phyloP scores from a whole-genome alignment of 1,140 invertebrate genomes.

The Plutomurus gul region DNA sequence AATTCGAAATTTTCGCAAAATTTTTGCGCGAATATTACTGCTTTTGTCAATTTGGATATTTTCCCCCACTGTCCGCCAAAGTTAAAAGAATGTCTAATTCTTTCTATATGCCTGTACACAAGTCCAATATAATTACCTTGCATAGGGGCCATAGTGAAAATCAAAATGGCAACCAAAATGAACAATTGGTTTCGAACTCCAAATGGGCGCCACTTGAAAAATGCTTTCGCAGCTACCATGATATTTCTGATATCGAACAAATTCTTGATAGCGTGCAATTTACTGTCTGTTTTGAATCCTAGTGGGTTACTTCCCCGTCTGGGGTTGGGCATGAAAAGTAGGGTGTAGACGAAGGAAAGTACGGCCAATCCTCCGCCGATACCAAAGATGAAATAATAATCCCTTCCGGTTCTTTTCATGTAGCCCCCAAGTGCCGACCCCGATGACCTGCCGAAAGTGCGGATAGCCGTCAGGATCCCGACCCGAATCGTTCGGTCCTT shows the following conservation, averaged over 20 bases:
- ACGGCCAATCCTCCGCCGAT: conserved; percentile 46
- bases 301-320: conserved; percentile 31
- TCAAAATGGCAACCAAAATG: conserved; percentile 40
- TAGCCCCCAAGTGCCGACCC: conserved; percentile 44
- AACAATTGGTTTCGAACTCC: conserved; percentile 33
- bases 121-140: conserved; percentile 44
- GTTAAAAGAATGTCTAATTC: too few species aligned
- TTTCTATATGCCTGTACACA: too few species aligned
- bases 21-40: too few species aligned
- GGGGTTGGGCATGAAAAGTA: conserved; percentile 43
- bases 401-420: conserved; percentile 24
- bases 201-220: conserved; percentile 43
- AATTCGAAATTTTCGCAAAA: too few species aligned
- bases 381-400: conserved; percentile 47
- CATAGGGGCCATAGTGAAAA: conserved; percentile 53
- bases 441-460: conserved; percentile 45
- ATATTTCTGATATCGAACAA: conserved; percentile 47
- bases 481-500: conserved; percentile 57
- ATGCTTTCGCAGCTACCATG: conserved; percentile 41
- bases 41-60: too few species aligned
- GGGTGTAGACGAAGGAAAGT: conserved; percentile 38
- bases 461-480: conserved; percentile 55
- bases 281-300: not conserved
- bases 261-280: conserved; percentile 30
- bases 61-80: too few species aligned